Evolutionary conservation across 1,140 invertebrate species (phyloP).

Genomic region (Bombyx mori): DNA sequence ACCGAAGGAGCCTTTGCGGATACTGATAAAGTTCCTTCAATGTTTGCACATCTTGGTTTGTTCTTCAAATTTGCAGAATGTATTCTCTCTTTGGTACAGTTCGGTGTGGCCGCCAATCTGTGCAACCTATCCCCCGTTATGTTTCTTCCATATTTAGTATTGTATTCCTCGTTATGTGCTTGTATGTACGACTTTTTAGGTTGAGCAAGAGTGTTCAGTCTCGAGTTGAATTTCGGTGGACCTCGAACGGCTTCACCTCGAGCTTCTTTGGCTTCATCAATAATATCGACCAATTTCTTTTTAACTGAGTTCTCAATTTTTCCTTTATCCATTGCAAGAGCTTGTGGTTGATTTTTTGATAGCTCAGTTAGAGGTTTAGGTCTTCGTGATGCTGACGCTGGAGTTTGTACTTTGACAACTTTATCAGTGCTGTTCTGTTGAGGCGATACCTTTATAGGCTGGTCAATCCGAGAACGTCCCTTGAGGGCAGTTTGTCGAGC

Average conservation of each 20-base stretch:
- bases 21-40: conserved; percentile 10
- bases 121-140: conserved; percentile 27
- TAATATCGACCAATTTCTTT: conserved; percentile 41
- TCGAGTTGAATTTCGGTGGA: conserved; percentile 36
- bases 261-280: conserved; percentile 55
- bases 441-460: conserved; percentile 15
- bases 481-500: conserved; percentile 18
- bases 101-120: conserved; percentile 13
- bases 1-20: conserved; percentile 14
- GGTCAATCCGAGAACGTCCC: conserved; percentile 21
- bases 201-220: conserved; percentile 50
- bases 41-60: conserved; percentile 6
- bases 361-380: conserved; percentile 1
- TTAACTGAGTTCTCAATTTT: conserved; percentile 7
- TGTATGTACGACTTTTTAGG: conserved; percentile 45
- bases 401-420: conserved; percentile 2
- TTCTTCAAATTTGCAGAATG: conserved; percentile 16
- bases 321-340: conserved; percentile 3
- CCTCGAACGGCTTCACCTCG: conserved; percentile 55
- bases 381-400: neutral
- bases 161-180: conserved; percentile 38
- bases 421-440: conserved; percentile 1
- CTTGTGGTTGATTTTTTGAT: conserved; percentile 7
- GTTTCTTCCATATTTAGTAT: conserved; percentile 29
- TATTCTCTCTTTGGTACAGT: conserved; percentile 18